Evolutionary conservation across 2,113 vertebrate species (phyloP), one percentile per base, ranked within the genome.

Genomic region (Macaca mulatta): DNA sequence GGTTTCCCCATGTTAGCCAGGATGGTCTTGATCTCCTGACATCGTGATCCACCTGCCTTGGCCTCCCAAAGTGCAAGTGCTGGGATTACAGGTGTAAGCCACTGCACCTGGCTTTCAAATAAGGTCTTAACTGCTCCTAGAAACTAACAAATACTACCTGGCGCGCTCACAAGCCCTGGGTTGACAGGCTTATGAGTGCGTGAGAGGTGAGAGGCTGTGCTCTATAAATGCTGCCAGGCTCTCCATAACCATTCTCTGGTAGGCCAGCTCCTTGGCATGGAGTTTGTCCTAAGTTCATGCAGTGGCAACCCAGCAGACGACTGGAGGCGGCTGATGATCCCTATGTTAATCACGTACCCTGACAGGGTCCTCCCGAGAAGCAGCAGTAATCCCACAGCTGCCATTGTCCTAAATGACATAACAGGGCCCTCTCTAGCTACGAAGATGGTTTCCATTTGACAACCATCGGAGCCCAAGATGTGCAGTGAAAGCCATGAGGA

Each of bases 401-500:
- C 43, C 69, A 16, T 8, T 13, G 45, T 25, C 55, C 92, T 92
- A 80, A 59, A 45, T 38, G 78, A 90, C 16, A 35, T 1, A 2
- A 74, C n/a, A 61, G 52, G 43, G 32, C 52, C 87, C 43, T 52
- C 64, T 87, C 90, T 12, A 70, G 77, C 55, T 72, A 72, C 12
- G 8, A n/a, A 89, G 79, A 52, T 4, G 8, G 38, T 45, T 52
- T 79, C 80, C 57, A 67, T 1, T 57, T 57, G n/a, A 89, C 86
- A 96, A 57, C 92, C 72, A 83, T 23, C 43, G 8, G 27, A 40
- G 84, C 64, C 57, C 77, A 14, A 1, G 25, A 45, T 72, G 81
- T 85, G 92, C 55, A 20, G 82, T 20, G 90, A 91, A 79, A 93
- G 95, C 69, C 67, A 25, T 50, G 78, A 89, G 78, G 92, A 97